Base-by-base conservation (phyloP, 2,888 invertebrate genomes). In the Hedya salicella region DNA sequence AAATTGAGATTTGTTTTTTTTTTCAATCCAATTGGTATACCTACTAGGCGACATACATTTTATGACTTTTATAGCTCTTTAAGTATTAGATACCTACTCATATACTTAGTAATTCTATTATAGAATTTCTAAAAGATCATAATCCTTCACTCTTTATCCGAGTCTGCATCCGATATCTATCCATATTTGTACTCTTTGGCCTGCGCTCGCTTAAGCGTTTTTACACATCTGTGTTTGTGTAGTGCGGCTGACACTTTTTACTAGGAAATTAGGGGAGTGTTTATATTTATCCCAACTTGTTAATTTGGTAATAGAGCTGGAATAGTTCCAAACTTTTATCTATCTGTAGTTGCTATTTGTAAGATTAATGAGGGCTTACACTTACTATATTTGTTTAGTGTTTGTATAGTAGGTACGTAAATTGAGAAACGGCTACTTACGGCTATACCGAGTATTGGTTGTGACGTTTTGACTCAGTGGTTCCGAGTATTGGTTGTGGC, bases 141-240 rank as follows among this genome's bases (percentile, higher is more conserved):
- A n/a, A 9, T 3, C 11, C 11, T 44, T 3, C 3, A 44, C 4
- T 1, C 4, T 48, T 48, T 48, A 21, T 21, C 46, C n/a, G 19
- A 21, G 48, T 48, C 21, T 48, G 21, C 13, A 36, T 11, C 9
- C 9, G 9, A 36, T 36, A 0, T n/a, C 3, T 46, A 1, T 13
- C 8, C 3, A 30, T 30, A 2, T 40, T 42, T 11, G 2, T 59
- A 44, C 25, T 65, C 65, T 65, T 52, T 59, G 65, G 9, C 57
- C 9, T 44, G 17, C 46, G 44, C 25, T 40, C 52, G 19, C 50
- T 53, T 59, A 59, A 60, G 65, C 65, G 62, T 42, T 60, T 60
- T 46, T 46, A 59, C 65, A 53, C 65, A 65, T 60, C 59, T 65
- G 65, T 65, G 59, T 65, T 59, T 59, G 46, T 53, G 59, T 63